These are phyloP conservation scores for Leptinotarsa tumamoca DNA, from an alignment of 2,888 invertebrate species.

Conservation along the genomic window DNA sequence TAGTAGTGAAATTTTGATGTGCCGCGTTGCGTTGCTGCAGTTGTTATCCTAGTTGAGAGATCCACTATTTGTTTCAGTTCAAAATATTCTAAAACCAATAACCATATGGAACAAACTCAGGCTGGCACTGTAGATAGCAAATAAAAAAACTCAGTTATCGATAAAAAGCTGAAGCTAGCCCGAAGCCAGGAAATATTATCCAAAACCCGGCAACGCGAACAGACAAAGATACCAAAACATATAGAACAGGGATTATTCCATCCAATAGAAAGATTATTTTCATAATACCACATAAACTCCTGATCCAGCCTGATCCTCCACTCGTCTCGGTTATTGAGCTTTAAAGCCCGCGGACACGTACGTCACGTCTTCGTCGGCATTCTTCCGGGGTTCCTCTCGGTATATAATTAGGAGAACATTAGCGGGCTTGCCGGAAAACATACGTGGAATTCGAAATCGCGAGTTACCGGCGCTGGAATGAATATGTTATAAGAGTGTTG, in stretches of 20 bases:
- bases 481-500: constrained; percentile 28
- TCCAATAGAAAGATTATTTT: constrained; percentile 11
- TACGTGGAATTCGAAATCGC: constrained; percentile 36
- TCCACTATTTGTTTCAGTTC: too few relatives aligned
- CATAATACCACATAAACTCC: not conserved
- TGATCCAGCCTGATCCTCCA: constrained; percentile 11
- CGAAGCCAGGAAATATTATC: too few relatives aligned
- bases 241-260: not conserved
- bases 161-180: too few relatives aligned
- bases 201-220: not conserved
- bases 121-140: too few relatives aligned
- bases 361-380: constrained; percentile 33
- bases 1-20: too few relatives aligned
- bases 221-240: not conserved
- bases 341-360: constrained; percentile 1
- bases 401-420: constrained; percentile 42
- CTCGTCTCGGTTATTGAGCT: constrained; percentile 4
- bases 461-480: constrained; percentile 17
- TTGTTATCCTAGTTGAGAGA: too few relatives aligned
- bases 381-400: constrained; percentile 34
- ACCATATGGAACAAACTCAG: too few relatives aligned
- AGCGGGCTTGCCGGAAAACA: constrained; percentile 35
- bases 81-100: too few relatives aligned
- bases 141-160: too few relatives aligned
- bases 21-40: too few relatives aligned